Percentiles rank a stretch among this genome's conserved stretches.
phyloP scores from a whole-genome alignment of 2,797 vertebrate genomes.

The Cercopithecus diana region DNA sequence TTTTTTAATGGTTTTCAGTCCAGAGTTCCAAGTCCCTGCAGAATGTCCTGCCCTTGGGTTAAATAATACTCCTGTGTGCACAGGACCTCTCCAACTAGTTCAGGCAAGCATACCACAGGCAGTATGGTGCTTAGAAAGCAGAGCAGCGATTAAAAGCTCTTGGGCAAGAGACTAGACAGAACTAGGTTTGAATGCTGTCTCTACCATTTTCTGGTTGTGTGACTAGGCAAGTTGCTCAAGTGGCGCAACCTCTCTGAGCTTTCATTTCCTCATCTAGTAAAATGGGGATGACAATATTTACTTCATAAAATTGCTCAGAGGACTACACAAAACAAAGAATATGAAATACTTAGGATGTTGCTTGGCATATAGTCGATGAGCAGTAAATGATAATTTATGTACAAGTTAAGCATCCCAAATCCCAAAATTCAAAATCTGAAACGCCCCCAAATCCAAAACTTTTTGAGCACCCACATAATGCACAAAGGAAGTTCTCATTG shows the following conservation, averaged over 20 bases:
- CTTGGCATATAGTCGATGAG: not conserved
- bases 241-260: not conserved
- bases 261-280: conserved; percentile 34
- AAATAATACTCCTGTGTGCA: not conserved
- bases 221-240: not conserved
- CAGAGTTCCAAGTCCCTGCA: not conserved
- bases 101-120: not conserved
- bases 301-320: not conserved
- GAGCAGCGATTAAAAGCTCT: not conserved
- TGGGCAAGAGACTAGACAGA: conserved; percentile 2
- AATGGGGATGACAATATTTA: not conserved
- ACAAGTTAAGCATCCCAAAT: not conserved
- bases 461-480: not conserved
- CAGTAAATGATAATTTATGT: not conserved
- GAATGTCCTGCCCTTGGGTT: not conserved
- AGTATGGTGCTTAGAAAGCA: not conserved
- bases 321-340: not conserved
- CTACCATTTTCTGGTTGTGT: not conserved
- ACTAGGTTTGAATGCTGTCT: not conserved
- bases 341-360: not conserved
- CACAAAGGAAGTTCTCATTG: not conserved
- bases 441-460: not conserved
- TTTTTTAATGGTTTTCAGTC: not conserved
- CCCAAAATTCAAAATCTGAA: not conserved
- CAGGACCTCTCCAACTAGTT: not conserved